A percentile compares a stretch with the other conserved stretches of the same genome.
Evolutionary conservation across 2,888 invertebrate genomes (phyloP).

Genomic region (Keiferia lycopersicella): DNA sequence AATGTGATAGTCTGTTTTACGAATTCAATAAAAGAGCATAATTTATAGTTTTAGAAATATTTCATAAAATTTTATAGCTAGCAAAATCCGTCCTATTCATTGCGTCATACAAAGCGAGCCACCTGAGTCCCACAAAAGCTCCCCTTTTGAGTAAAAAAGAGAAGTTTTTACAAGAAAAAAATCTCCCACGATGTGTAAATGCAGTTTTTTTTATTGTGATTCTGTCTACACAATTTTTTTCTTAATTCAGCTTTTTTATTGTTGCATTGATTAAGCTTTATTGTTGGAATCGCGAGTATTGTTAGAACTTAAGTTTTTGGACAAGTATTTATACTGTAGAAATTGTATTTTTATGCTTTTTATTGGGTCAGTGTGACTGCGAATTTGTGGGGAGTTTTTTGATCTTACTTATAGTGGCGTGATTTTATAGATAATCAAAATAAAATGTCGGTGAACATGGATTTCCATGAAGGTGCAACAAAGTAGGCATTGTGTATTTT

Average conservation of each 20-base stretch:
- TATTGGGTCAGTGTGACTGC: slow-evolving; percentile 43
- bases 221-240: slow-evolving; percentile 27
- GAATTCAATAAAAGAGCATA: background rate
- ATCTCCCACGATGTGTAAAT: slow-evolving; percentile 56
- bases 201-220: slow-evolving; percentile 48
- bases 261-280: slow-evolving; percentile 44
- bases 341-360: slow-evolving; percentile 30
- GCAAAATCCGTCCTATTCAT: slow-evolving; percentile 44
- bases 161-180: slow-evolving; percentile 49
- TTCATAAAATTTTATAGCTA: slow-evolving; percentile 37
- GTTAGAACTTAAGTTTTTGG: slow-evolving; percentile 24
- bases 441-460: background rate
- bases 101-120: slow-evolving; percentile 36
- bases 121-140: slow-evolving; percentile 56
- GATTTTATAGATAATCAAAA: background rate
- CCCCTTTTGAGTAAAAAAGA: slow-evolving; percentile 54
- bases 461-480: background rate
- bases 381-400: background rate
- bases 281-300: slow-evolving; percentile 36
- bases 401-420: slow-evolving; percentile 23
- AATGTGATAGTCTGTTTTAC: background rate
- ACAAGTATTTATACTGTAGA: slow-evolving; percentile 16
- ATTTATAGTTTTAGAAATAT: slow-evolving; percentile 25
- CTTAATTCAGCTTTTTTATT: slow-evolving; percentile 43
- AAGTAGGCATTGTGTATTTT: too few relatives aligned